Evolutionary conservation across 1,140 invertebrate species (phyloP), one percentile per base, ranked within the genome.

Genomic region (Anastatus disparis): DNA sequence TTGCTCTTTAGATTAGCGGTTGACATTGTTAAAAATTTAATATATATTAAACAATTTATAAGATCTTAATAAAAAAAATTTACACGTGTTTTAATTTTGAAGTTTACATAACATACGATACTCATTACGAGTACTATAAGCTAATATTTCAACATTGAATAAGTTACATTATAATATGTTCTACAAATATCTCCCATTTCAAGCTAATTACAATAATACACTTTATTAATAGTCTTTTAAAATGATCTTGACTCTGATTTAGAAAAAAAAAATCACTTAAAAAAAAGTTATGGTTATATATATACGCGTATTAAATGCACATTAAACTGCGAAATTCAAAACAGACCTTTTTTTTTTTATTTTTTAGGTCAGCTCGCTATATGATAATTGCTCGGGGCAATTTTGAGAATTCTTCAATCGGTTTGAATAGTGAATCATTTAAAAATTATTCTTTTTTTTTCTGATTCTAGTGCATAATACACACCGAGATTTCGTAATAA

Each of bases 301-400:
- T 48, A 46, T n/a, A n/a, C n/a, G n/a, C n/a, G n/a, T n/a, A n/a
- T n/a, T n/a, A n/a, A n/a, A n/a, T 29, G 26, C 27, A 50, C 27
- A 22, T 48, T 62, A 48, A 35, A 15, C 27, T 62, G 46, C 22
- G 42, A 66, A 24, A 56, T 35, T 56, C 2, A 53, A 65, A 53
- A 40, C n/a, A 26, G 64, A 56, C 40, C 4, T 4, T 35, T 35
- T 35, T 35, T 58, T 59, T 68, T 68, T 68, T 58, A 58, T 46
- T 59, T 68, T 68, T 68, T 59, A 59, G 65, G 65, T 68, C 55
- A 68, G 31, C 38, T 9, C 22, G 24, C 42, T 46, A 40, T 38
- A 46, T 20, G 40, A n/a, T n/a, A 48, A 59, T 67, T 38, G 42
- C 65, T n/a, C 13, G 29, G 10, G 44, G 65, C 40, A 68, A 0